phyloP scores from a whole-genome alignment of 2,797 vertebrate genomes.

The Falco peregrinus region DNA sequence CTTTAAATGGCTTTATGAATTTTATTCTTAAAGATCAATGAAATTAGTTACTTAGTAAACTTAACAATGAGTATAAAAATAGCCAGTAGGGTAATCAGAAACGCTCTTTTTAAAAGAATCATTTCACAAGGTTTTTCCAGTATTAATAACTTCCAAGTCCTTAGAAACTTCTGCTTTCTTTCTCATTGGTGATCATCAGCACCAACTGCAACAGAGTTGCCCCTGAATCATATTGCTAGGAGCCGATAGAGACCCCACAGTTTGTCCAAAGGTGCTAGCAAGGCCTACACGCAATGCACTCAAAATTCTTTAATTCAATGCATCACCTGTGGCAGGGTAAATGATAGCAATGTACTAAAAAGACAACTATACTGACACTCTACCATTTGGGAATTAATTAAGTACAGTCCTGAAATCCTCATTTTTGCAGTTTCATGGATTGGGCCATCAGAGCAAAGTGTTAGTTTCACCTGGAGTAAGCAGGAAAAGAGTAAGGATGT shows the following conservation, averaged over 20 bases:
- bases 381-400: not conserved
- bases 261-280: not conserved
- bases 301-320: not conserved
- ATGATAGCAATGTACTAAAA: not conserved
- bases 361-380: not conserved
- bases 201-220: not conserved
- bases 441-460: not conserved
- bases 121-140: not conserved
- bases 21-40: conserved; percentile 44
- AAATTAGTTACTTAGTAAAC: conserved; percentile 49
- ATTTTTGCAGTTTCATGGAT: not conserved
- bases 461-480: not conserved
- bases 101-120: not conserved
- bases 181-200: not conserved
- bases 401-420: not conserved
- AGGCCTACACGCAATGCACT: not conserved
- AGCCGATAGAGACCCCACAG: not conserved
- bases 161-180: not conserved
- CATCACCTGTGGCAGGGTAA: not conserved
- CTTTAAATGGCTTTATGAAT: conserved; percentile 63
- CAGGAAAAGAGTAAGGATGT: not conserved
- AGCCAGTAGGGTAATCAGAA: conserved; percentile 19
- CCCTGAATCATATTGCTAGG: not conserved
- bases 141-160: not conserved
- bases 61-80: conserved; percentile 17